A percentile compares a stretch with the other conserved stretches of the same genome.
Conservation (phyloP, 2,888 invertebrate genomes). For the Epicampocera succincta region DNA sequence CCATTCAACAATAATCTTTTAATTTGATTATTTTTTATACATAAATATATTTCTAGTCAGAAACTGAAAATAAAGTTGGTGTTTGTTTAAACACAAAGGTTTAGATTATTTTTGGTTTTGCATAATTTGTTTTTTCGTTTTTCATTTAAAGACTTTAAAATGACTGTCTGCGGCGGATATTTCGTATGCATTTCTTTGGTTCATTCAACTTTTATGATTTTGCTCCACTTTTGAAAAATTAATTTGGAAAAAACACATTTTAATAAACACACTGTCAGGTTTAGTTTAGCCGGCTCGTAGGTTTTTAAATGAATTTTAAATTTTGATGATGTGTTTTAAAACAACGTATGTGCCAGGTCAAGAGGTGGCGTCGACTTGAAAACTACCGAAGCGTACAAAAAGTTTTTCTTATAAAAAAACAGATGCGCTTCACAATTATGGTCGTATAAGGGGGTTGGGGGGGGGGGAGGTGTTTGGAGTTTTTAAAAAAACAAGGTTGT, state of each 20-base stretch:
- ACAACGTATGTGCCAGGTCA: constrained; percentile 16
- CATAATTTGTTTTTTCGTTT: background rate
- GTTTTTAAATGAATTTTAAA: constrained; percentile 2
- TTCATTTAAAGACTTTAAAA: constrained; percentile 18
- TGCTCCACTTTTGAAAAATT: constrained; percentile 57
- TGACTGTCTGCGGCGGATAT: constrained; percentile 48
- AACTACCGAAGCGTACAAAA: constrained; percentile 18
- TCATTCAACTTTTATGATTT: constrained; percentile 65
- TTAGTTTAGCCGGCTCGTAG: background rate
- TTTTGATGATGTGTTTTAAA: constrained; percentile 24
- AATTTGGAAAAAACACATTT: background rate
- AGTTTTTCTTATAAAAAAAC: too few species aligned
- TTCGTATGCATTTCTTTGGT: constrained; percentile 21
- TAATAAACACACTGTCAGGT: too few species aligned
- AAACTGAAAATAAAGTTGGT: background rate
- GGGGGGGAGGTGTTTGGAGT: too few species aligned
- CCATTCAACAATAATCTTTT: constrained; percentile 31
- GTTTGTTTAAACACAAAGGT: constrained; percentile 29
- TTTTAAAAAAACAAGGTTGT: too few species aligned
- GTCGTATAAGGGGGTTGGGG: too few species aligned
- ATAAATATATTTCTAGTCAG: background rate
- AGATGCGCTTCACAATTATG: background rate
- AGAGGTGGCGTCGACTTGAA: constrained; percentile 23
- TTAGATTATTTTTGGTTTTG: background rate
- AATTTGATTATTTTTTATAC: constrained; percentile 20